Evolutionary conservation across 2,113 vertebrate genomes (phyloP).

Genomic region (Peromyscus leucopus): DNA sequence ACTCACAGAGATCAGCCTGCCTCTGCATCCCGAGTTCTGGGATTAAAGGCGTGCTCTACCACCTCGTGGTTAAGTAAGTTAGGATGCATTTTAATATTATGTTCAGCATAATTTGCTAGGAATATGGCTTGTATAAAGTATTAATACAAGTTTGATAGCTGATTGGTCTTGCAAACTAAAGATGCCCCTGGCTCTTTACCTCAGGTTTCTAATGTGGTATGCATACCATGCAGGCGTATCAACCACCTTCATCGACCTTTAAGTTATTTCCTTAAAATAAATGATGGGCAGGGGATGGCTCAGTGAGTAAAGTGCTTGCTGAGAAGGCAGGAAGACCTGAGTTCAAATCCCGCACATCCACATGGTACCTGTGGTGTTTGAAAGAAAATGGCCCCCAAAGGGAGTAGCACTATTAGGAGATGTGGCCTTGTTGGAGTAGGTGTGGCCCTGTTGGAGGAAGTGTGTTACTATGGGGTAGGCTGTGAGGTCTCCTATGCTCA

Average conservation of each 20-base stretch:
- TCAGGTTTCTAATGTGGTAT: neutral
- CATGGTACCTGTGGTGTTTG: neutral
- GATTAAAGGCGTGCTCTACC: neutral
- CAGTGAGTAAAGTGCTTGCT: neutral
- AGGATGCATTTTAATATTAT: neutral
- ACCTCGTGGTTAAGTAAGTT: neutral
- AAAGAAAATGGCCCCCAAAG: no score
- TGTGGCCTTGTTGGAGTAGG: no score
- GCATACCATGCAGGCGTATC: neutral
- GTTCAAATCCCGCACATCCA: neutral
- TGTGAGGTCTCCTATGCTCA: no score
- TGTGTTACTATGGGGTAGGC: no score
- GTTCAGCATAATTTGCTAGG: slow-evolving; percentile 46
- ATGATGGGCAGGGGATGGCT: neutral
- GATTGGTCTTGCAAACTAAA: neutral
- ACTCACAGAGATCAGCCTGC: neutral
- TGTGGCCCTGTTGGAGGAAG: no score
- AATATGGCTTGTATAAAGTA: neutral
- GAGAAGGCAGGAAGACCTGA: neutral
- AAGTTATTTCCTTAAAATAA: slow-evolving; percentile 31
- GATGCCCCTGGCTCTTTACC: neutral
- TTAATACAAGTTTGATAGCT: neutral
- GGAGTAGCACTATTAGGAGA: no score
- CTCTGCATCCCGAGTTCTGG: neutral
- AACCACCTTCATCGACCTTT: neutral